Evolutionary conservation across 2,797 vertebrate genomes (phyloP).

Genomic region (Limosa lapponica): DNA sequence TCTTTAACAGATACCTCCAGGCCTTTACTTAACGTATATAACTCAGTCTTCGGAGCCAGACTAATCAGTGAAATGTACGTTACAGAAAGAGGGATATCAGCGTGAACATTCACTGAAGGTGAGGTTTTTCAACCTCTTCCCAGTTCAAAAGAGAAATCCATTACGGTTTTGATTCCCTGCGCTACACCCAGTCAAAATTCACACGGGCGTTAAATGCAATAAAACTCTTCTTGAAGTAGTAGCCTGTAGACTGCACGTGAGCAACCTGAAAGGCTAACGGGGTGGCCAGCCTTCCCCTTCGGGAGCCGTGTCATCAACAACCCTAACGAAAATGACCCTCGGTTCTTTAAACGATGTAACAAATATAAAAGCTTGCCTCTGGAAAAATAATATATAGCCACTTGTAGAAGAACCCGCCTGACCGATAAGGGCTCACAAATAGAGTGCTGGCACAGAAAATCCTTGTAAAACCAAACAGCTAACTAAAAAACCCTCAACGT

Average conservation of each 20-base stretch:
- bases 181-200: background rate
- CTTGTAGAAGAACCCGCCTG: background rate
- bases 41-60: background rate
- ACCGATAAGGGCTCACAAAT: background rate
- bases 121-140: slow-evolving; percentile 2
- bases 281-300: background rate
- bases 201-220: slow-evolving; percentile 9
- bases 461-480: background rate
- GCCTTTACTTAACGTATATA: background rate
- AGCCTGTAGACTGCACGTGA: background rate
- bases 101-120: background rate
- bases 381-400: background rate
- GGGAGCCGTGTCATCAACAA: background rate
- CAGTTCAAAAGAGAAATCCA: slow-evolving; percentile 44
- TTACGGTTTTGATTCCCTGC: slow-evolving; percentile 30
- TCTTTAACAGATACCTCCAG: slow-evolving; percentile 11
- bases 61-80: background rate
- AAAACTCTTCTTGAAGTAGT: background rate
- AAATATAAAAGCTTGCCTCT: background rate
- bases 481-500: background rate
- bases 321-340: background rate
- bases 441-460: background rate
- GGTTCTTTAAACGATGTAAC: background rate
- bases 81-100: background rate
- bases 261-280: slow-evolving; percentile 28